Conservation (phyloP, 2,797 vertebrate species). For the Peromyscus attwateri region DNA sequence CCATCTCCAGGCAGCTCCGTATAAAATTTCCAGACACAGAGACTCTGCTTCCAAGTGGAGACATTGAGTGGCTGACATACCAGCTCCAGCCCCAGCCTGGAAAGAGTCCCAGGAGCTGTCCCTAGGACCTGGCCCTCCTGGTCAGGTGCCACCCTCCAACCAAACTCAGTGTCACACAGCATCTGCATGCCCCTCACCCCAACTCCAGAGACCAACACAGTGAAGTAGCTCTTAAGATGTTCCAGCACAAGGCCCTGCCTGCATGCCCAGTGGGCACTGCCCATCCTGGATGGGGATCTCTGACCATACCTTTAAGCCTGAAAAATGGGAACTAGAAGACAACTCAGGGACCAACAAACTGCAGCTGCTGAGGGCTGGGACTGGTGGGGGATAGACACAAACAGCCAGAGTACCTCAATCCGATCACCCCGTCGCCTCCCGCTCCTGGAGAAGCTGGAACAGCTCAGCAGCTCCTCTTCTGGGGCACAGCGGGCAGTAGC, state of each 20-base stretch:
- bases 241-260: not conserved
- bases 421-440: slow-evolving; percentile 88
- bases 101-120: not conserved
- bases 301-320: not conserved
- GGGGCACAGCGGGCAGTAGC: slow-evolving; percentile 86
- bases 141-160: not conserved
- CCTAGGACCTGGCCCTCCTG: not conserved
- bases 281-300: not conserved
- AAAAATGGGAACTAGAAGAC: not conserved
- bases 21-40: not conserved
- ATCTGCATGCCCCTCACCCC: not conserved
- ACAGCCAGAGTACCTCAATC: slow-evolving; percentile 86
- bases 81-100: not conserved
- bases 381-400: not conserved
- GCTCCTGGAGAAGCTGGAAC: slow-evolving; percentile 90
- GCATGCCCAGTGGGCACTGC: too few relatives aligned
- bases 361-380: accelerated
- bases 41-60: not conserved
- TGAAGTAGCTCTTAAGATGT: not conserved
- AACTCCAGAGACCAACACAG: not conserved
- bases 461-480: slow-evolving; percentile 93
- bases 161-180: not conserved
- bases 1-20: not conserved
- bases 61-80: not conserved
- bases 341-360: not conserved